A percentile compares a stretch with the other conserved stretches of the same genome.
Evolutionary conservation across 2,797 vertebrate genomes (phyloP).

Genomic region (Epinephelus awoara): DNA sequence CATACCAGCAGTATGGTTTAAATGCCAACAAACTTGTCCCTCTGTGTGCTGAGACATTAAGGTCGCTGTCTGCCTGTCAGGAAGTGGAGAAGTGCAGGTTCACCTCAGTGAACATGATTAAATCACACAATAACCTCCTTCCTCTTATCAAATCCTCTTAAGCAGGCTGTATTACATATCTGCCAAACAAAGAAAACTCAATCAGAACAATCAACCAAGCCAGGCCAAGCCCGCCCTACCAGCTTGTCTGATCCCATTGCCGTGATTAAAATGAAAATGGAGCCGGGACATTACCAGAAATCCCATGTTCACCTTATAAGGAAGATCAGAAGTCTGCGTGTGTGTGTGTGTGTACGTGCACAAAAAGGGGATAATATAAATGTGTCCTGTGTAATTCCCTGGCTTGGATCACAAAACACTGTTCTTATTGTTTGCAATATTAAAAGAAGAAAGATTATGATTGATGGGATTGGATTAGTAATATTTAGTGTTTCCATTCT

Average conservation of each 20-base stretch:
- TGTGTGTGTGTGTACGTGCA: slow-evolving; percentile 36
- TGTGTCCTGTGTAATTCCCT: slow-evolving; percentile 76
- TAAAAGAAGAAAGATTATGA: slow-evolving; percentile 77
- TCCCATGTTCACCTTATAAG: slow-evolving; percentile 85
- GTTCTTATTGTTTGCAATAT: slow-evolving; percentile 74
- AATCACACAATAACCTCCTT: slow-evolving; percentile 85
- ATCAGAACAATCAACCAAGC: slow-evolving; percentile 86
- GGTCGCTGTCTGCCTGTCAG: slow-evolving; percentile 63
- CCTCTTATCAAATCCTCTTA: slow-evolving; percentile 87
- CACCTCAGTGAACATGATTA: slow-evolving; percentile 84
- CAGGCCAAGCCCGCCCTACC: slow-evolving; percentile 63
- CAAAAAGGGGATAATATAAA: slow-evolving; percentile 67
- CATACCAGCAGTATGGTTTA: slow-evolving; percentile 31
- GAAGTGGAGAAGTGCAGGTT: slow-evolving; percentile 74
- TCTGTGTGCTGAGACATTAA: slow-evolving; percentile 36
- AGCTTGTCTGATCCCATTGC: slow-evolving; percentile 87
- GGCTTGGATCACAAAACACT: slow-evolving; percentile 70
- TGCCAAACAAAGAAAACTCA: slow-evolving; percentile 88
- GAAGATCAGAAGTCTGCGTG: slow-evolving; percentile 71
- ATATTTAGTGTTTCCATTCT: slow-evolving; percentile 62
- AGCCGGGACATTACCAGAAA: slow-evolving; percentile 84
- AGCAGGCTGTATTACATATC: slow-evolving; percentile 88
- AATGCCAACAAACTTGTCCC: slow-evolving; percentile 25
- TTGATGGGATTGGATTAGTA: slow-evolving; percentile 68
- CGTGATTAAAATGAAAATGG: slow-evolving; percentile 89